A percentile compares a stretch with the other conserved stretches of the same genome.
phyloP scores from a whole-genome alignment of 1,140 invertebrate species.

The Drosophila cardini region DNA sequence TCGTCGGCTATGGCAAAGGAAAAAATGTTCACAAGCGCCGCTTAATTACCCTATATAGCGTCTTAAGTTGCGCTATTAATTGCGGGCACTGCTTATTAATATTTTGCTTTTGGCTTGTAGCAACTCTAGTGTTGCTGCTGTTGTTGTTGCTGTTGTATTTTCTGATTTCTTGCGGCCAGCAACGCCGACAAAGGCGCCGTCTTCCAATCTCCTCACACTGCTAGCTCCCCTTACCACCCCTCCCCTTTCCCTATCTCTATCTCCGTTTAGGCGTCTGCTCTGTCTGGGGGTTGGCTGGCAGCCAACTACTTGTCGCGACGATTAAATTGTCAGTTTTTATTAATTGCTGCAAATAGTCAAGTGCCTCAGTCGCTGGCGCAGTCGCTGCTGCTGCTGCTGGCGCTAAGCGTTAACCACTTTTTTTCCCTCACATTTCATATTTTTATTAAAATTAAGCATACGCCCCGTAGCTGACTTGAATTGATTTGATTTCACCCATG shows the following conservation, averaged over 20 bases:
- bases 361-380: conserved; percentile 20
- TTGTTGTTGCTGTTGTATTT: conserved; percentile 19
- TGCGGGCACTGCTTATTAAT: conserved; percentile 83
- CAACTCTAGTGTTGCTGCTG: conserved; percentile 4
- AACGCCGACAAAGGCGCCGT: conserved; percentile 72
- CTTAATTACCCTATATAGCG: conserved; percentile 83
- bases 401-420: conserved; percentile 63
- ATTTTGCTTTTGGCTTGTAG: conserved; percentile 71
- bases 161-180: conserved; percentile 50
- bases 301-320: conserved; percentile 80
- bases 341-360: conserved; percentile 80
- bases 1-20: conserved; percentile 71
- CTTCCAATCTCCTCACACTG: neutral
- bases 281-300: conserved; percentile 76
- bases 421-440: neutral
- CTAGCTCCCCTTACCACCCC: neutral
- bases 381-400: conserved; percentile 40
- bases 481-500: conserved; percentile 63
- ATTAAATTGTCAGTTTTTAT: conserved; percentile 84
- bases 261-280: conserved; percentile 33
- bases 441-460: conserved; percentile 67
- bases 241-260: neutral
- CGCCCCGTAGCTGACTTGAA: conserved; percentile 72
- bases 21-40: conserved; percentile 83
- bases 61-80: conserved; percentile 83